Evolutionary conservation across 2,113 vertebrate species (phyloP), one percentile per base, ranked within the genome.

Genomic region (Podarcis raffonei): DNA sequence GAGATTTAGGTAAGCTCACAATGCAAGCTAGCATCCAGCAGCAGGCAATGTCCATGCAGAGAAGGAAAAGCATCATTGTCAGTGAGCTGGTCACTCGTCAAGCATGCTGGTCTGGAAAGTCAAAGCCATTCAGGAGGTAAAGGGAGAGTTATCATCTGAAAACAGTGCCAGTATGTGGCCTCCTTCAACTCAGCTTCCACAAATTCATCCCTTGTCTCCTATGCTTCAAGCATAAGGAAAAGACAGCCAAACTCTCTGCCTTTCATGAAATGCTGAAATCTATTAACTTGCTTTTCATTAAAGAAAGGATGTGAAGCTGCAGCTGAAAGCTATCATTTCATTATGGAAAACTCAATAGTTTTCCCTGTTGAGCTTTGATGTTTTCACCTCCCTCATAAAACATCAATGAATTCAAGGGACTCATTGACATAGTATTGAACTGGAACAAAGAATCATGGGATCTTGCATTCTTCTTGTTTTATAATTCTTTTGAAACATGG

Each of bases 381-480:
- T 85, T 91, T 57, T 79, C 25, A 87, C 15, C n/a, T 39, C 1
- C 35, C 69, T 80, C 69, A 81, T 84, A 81, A 93, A 94, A 86
- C 3, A 68, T 35, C 71, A 75, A 2, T 15, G 27, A 5, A 15
- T 53, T 89, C 71, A 81, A 80, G 79, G 71, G 27, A 9, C 4
- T 82, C 59, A 42, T 39, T 77, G 0, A 80, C 81, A 53, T 42
- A 74, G n/a, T 15, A 27, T 4, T 35, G 5, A 25, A 94, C 35
- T 62, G 91, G 62, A 87, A 82, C 0, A 1, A 78, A 86, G 72
- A 87, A 32, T 25, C 53, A 27, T 12, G 42, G 4, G 79, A 87
- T 35, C 5, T 68, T 72, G 65, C 81, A n/a, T 2, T 89, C 27
- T 22, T 83, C 89, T 88, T 68, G 23, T 13, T 76, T 81, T 62